Evolutionary conservation across 2,888 invertebrate species (phyloP), one percentile per base, ranked within the genome.

Genomic region (Acanthococcus lagerstroemiae): DNA sequence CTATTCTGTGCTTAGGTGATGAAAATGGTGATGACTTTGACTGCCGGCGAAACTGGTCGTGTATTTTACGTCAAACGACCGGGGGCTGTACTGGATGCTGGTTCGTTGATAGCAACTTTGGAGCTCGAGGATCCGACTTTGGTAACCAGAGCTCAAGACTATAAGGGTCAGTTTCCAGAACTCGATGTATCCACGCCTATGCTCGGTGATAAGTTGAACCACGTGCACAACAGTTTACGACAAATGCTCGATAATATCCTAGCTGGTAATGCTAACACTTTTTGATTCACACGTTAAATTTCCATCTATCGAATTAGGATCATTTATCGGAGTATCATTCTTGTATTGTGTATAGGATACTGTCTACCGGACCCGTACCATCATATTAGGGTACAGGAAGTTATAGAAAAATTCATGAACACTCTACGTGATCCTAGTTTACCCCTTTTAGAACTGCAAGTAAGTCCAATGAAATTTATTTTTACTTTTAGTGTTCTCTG

Each of bases 21-120:
- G 97, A 97, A 97, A 78, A 95, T 96, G 95, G 92, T 99, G 54
- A 97, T 99, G 95, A 95, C 95, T 0, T 79, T 99, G 2, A 86
- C 91, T 0, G 88, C 93, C 0, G 82, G 83, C 6, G 95, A 95
- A 75, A 84, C 88, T 0, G 96, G 96, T 15, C 84, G 84, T n/a
- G 81, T 96, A 2, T 88, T 87, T 55, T 95, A 90, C 79, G 80
- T 83, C 1, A 88, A 95, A 71, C 81, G 95, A 2, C 87, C 95
- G 0, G 97, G 96, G 0, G 94, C 96, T 0, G 90, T 96, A 0
- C 77, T 97, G 57, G 95, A 95, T 70, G 85, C 89, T 56, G 96
- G 95, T 0, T 82, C 87, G 0, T 79, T 95, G 12, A 84, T 97
- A 55, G 95, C 94, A 0, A 86, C 84, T 3, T 74, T 88, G 73